Percentiles rank a stretch among this genome's conserved stretches.
Evolutionary conservation across 2,797 vertebrate species (phyloP).

Genomic region (Cryptoblepharus egeriae): DNA sequence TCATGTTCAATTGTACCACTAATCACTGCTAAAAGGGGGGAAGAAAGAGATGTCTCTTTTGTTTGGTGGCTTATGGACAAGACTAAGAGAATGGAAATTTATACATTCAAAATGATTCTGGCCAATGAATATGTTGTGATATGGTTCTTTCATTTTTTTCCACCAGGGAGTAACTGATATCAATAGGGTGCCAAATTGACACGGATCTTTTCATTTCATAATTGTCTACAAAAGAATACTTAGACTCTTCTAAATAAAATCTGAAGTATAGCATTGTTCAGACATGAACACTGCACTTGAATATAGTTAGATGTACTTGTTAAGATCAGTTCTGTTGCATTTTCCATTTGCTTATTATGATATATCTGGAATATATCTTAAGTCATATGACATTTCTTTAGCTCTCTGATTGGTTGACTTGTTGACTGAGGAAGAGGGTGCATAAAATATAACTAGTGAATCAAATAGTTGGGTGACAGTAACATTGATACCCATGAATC

Average conservation of each 20-base stretch:
- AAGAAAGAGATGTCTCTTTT: constrained; percentile 40
- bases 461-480: background rate
- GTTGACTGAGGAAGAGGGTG: background rate
- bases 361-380: constrained; percentile 13
- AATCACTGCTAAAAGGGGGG: constrained; percentile 40
- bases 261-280: fast-evolving
- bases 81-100: constrained; percentile 30
- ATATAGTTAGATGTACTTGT: constrained; percentile 34
- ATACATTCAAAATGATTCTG: constrained; percentile 26
- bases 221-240: background rate
- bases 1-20: background rate
- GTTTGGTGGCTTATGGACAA: constrained; percentile 44
- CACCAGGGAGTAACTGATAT: constrained; percentile 16
- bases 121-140: constrained; percentile 21
- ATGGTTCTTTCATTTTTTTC: constrained; percentile 19
- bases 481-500: background rate
- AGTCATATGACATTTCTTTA: constrained; percentile 17
- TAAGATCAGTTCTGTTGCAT: constrained; percentile 12
- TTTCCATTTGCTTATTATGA: constrained; percentile 48
- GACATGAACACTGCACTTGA: constrained; percentile 19
- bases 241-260: too few species aligned
- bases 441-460: background rate
- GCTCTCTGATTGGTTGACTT: background rate
- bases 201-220: background rate
- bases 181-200: background rate